A percentile compares a stretch with the other conserved stretches of the same genome.
phyloP scores from a whole-genome alignment of 2,797 vertebrate species.

The Synaphobranchus kaupii region DNA sequence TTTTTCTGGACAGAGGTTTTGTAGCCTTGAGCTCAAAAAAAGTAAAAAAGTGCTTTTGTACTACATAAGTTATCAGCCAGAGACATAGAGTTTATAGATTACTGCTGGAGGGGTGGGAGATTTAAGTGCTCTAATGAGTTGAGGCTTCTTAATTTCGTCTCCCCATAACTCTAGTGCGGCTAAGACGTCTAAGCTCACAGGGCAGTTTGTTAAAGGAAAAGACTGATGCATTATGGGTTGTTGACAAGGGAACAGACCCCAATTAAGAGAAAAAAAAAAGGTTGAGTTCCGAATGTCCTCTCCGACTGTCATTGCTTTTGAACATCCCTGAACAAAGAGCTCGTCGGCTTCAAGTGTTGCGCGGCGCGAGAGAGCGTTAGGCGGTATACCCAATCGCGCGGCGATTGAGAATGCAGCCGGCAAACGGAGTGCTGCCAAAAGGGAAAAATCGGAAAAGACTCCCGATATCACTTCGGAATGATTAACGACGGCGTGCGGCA shows the following conservation, averaged over 20 bases:
- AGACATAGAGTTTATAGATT: conserved; percentile 29
- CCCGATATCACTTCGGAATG: background rate
- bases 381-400: background rate
- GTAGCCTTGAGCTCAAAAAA: background rate
- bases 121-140: conserved; percentile 26
- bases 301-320: background rate
- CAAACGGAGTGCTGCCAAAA: background rate
- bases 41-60: conserved; percentile 4
- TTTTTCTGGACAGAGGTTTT: background rate
- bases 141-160: conserved; percentile 20
- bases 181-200: conserved; percentile 14
- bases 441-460: background rate
- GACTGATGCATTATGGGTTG: background rate
- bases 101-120: conserved; percentile 16
- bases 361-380: background rate
- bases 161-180: conserved; percentile 19
- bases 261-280: background rate
- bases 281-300: background rate
- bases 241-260: background rate
- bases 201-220: background rate
- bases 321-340: background rate
- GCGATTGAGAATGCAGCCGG: background rate
- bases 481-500: background rate
- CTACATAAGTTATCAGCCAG: conserved; percentile 18
- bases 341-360: background rate